Base-by-base conservation (phyloP, 2,888 invertebrate genomes). In the Shargacucullia verbasci region DNA sequence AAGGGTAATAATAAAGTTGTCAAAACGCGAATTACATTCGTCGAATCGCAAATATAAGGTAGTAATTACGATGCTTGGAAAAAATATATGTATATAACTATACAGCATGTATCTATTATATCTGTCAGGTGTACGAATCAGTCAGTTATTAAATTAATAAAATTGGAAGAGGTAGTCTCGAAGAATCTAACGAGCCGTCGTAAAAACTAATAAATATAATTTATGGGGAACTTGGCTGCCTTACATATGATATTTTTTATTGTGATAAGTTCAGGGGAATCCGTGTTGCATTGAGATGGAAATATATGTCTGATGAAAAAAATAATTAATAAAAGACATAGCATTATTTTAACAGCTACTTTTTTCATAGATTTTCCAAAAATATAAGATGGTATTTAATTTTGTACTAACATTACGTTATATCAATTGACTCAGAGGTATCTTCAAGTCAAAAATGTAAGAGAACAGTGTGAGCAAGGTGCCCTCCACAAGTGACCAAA, bases 51-150 rank as follows among this genome's bases (percentile, higher is more conserved):
- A 68, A 76, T 64, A 56, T 40, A 54, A 64, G 1, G 48, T 39
- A 44, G 40, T 56, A 61, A 76, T 73, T 73, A 73, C 48, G 61
- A 41, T 52, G 59, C 34, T 0, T 41, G 54, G 40, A 76, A 73
- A 76, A 71, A 75, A 50, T 37, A 44, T 38, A 20, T 20, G 47
- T 37, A 44, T 38, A 20, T 20, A 3, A 20, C 4, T 20, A 20
- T 20, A 27, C 7, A 40, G 37, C 25, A 53, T 59, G 39, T 49
- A 50, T 55, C 35, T 29, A 35, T n/a, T n/a, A n/a, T n/a, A n/a
- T 49, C 44, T 39, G 52, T 66, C 73, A 66, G 56, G 53, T 74
- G 43, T 50, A 45, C 55, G 34, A 48, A 72, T 59, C 27, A 35
- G 43, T 40, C n/a, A 38, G 34, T 59, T 39, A 47, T 52, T 70